Conservation (phyloP, 2,113 vertebrate genomes). For the Phalacrocorax pelagicus region DNA sequence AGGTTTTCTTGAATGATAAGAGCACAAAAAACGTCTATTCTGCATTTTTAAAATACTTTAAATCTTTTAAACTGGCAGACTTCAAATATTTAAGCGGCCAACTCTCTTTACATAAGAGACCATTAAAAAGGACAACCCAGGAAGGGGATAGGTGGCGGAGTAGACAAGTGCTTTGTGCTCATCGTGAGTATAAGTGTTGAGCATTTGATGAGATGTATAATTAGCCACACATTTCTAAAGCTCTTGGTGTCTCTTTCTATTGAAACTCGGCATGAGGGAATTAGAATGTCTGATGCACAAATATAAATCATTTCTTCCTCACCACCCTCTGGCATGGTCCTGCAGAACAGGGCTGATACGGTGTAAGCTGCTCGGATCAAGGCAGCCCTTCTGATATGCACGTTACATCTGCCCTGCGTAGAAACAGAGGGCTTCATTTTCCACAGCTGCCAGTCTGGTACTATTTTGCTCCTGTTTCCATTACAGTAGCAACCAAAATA, state of each 20-base stretch:
- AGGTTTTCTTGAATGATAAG: conserved; percentile 48
- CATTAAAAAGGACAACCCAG: conserved; percentile 37
- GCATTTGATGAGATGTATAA: conserved; percentile 66
- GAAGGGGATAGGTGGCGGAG: conserved; percentile 29
- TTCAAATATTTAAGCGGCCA: conserved; percentile 49
- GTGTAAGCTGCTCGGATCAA: background rate
- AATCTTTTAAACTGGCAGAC: conserved; percentile 46
- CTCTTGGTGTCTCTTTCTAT: conserved; percentile 46
- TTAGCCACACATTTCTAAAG: conserved; percentile 62
- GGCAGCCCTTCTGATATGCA: background rate
- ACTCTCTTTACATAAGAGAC: conserved; percentile 41
- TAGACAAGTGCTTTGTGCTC: conserved; percentile 63
- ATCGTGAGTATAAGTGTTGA: conserved; percentile 27
- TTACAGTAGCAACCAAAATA: background rate
- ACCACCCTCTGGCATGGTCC: background rate
- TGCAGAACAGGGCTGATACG: background rate
- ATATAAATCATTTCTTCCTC: conserved; percentile 13
- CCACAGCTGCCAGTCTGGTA: background rate
- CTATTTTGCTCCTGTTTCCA: background rate
- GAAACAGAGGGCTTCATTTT: background rate
- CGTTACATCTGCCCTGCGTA: background rate
- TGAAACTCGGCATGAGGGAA: conserved; percentile 50
- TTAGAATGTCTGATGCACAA: conserved; percentile 56
- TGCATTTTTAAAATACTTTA: conserved; percentile 36
- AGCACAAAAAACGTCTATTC: background rate